Conservation (phyloP, 1,140 invertebrate genomes). For the Calephelis nemesis region DNA sequence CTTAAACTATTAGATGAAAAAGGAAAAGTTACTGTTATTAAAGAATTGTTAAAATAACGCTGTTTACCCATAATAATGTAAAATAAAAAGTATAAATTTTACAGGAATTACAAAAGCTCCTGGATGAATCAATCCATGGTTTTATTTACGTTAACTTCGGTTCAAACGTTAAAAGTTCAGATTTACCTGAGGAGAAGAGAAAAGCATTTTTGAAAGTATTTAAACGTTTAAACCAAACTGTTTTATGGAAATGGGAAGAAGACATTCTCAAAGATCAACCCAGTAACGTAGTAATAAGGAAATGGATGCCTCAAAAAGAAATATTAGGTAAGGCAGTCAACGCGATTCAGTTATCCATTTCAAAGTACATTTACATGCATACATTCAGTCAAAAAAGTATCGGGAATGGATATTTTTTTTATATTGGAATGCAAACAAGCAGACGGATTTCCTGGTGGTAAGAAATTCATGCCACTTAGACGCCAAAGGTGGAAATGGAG, state of each 20-base stretch:
- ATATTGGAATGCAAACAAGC: too few species aligned
- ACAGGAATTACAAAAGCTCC: slow-evolving; percentile 78
- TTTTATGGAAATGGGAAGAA: slow-evolving; percentile 86
- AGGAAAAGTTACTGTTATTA: too few species aligned
- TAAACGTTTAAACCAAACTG: slow-evolving; percentile 78
- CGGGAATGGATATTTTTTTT: too few species aligned
- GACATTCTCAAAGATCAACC: slow-evolving; percentile 76
- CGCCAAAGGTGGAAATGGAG: too few species aligned
- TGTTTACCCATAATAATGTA: background rate
- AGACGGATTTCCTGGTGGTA: too few species aligned
- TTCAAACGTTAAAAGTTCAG: slow-evolving; percentile 80
- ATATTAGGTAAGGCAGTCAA: slow-evolving; percentile 79
- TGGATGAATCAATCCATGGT: slow-evolving; percentile 79
- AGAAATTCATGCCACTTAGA: too few species aligned
- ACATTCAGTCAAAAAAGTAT: too few species aligned
- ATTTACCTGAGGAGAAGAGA: slow-evolving; percentile 74
- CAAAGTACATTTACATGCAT: too few species aligned
- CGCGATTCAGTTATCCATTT: too few species aligned
- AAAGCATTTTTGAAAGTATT: slow-evolving; percentile 79
- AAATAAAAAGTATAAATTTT: slow-evolving; percentile 24
- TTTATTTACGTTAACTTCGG: slow-evolving; percentile 83
- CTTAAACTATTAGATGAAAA: too few species aligned
- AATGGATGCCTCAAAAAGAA: slow-evolving; percentile 87
- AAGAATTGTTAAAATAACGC: too few species aligned
- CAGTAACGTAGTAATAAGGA: slow-evolving; percentile 81